Base-by-base conservation (phyloP, 1,140 invertebrate species). In the Globodera ellingtonae region DNA sequence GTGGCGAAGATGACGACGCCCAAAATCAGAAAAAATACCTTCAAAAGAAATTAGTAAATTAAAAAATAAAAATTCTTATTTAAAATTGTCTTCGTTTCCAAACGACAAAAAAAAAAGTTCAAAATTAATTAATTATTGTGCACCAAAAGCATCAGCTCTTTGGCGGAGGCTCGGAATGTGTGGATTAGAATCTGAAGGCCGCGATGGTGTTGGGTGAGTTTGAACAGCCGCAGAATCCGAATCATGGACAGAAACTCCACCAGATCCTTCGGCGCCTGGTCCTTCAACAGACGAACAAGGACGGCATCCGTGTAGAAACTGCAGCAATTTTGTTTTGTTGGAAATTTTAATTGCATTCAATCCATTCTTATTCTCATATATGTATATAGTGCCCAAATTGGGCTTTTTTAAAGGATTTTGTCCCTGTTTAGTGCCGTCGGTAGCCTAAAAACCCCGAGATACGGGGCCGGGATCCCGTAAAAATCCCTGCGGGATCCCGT, bases 121-220 rank as follows among this genome's bases (percentile, higher is more conserved):
- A 65, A 15, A 15, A 44, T 69, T 69, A 24, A 44, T 21, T 21
- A 24, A 35, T 35, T 35, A 35, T 35, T 35, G 1, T 35, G 7
- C 4, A 82, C 84, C 73, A 84, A 65, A 46, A 84, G 84, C 69
- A 85, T 75, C 18, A 84, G 70, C 66, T 84, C 83, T 83, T 84
- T 84, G 35, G 83, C 83, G 6, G 84, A 85, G 18, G 83, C 83
- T 21, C 83, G 84, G 90, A 96, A 96, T 56, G 95, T 97, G 89
- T 97, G 97, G 86, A 99, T 98, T 69, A 99, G 92, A 86, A 99
- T 99, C 91, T 99, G 98, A 74, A 99, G 92, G 66, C 97, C 97
- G 69, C 95, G 95, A 84, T 95, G 97, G 89, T 97, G 96, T 65
- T 84, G 82, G 18, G 97, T 99, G 83, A 99, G 91, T 90, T 99